Evolutionary conservation across 2,888 invertebrate genomes (phyloP), one percentile per base, ranked within the genome.

Genomic region (Nineta flava): DNA sequence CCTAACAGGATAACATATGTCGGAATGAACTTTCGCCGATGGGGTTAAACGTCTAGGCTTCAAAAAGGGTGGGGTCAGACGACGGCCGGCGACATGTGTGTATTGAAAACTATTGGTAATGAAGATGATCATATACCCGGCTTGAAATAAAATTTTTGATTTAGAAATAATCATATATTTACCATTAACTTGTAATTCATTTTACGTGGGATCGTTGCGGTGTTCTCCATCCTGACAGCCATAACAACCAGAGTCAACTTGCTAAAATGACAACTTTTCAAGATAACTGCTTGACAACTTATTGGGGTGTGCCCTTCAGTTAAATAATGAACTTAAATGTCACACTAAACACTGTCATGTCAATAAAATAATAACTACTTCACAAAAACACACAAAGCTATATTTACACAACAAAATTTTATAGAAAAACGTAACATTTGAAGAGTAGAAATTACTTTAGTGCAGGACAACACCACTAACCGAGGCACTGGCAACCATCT

Each of bases 21-120:
- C n/a, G 31, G n/a, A 47, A 47, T 47, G 17, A 47, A 47, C 47
- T 47, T 47, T 35, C 47, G 17, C 35, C 47, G 21, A 47, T 47
- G 42, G 48, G 48, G 48, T 48, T 42, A 48, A 48, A 48, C 32
- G 48, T 48, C 48, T 48, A 42, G 32, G 43, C 32, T 48, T 35
- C 43, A 42, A 48, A 45, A 49, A 49, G 49, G 49, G 49, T 49
- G 49, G 49, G 49, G 49, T 49, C 49, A 49, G 41, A 38, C 32
- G 35, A 47, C 47, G 26, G 41, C 40, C 48, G 41, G 40, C 48
- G 48, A 41, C 48, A 47, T 48, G 48, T 19, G 41, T 48, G 47
- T 17, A 42, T 42, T 17, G 15, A 42, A 10, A 42, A 42, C 15
- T 42, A 19, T 26, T 26, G 26, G 26, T 26, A 26, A 7, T 26